Evolutionary conservation across 2,797 vertebrate species (phyloP), one percentile per base, ranked within the genome.

Genomic region (Lepilemur ruficaudatus): DNA sequence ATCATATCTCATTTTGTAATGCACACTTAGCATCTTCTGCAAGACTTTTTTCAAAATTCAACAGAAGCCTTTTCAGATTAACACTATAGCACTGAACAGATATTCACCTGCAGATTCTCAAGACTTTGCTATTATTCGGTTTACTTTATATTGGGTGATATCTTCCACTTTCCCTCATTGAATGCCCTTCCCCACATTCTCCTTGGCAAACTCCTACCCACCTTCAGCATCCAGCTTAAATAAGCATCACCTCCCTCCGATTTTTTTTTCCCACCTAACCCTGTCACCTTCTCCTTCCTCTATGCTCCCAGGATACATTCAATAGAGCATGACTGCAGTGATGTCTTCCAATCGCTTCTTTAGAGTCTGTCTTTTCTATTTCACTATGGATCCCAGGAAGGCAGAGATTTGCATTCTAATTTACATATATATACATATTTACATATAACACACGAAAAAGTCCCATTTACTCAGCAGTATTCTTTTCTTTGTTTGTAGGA

Each of bases 131-230:
- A 52, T 28, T 91, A 59, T 23, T 89, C 46, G 2, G 11, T 79
- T 83, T 38, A 70, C 50, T 92, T 89, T 65, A 13, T 57, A 72
- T 6, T 55, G 20, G 5, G 7, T 70, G 57, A 83, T 30, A 67
- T 1, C 65, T 55, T 94, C 82, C 32, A 38, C 55, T 38, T 93
- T 65, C 25, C 63, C 35, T 55, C 23, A 76, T 20, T 89, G 35
- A 83, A 93, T 15, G 28, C 35, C 79, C 93, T 92, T 88, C 32
- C 32, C 50, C 41, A 61, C 0, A 6, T 79, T 70, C 92, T 91
- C 93, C 50, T 76, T 35, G 50, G 95, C 69, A 95, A 83, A 79
- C 48, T 22, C 38, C 67, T 76, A 41, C 18, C n/a, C 89, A 95
- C 38, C 86, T 48, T 95, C 91, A 76, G 61, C 46, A 67, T 25